These are phyloP conservation scores for Lacerta viridis DNA, from an alignment of 2,797 vertebrate genomes.

Conservation along the genomic window DNA sequence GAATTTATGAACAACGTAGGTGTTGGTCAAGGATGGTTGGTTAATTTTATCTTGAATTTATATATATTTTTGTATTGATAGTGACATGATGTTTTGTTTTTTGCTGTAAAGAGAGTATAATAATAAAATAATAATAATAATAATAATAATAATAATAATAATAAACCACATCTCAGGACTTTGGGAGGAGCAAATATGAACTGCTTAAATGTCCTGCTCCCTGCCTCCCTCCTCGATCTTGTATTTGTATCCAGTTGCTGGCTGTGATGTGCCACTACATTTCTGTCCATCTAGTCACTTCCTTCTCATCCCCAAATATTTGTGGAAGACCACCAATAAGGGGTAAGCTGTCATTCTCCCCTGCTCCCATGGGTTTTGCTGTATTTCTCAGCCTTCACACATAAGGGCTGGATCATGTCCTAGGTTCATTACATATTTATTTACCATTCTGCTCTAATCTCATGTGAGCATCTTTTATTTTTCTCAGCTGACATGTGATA, in stretches of 20 bases:
- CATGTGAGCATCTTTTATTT: slow-evolving; percentile 86
- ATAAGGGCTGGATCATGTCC: neutral
- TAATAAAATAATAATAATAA: too few relatives aligned
- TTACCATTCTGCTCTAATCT: slow-evolving; percentile 91
- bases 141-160: too few relatives aligned
- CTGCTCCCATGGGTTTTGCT: neutral
- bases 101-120: too few relatives aligned
- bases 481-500: slow-evolving; percentile 84
- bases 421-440: slow-evolving; percentile 75
- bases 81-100: too few relatives aligned
- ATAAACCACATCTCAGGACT: neutral
- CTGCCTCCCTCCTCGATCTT: neutral
- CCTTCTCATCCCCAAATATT: neutral
- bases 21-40: too few relatives aligned
- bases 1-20: too few relatives aligned
- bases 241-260: neutral
- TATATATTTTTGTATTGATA: too few relatives aligned
- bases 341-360: neutral
- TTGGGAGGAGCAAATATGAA: neutral
- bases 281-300: neutral
- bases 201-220: neutral
- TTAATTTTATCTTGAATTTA: too few relatives aligned
- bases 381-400: neutral
- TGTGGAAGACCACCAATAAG: neutral
- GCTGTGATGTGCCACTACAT: neutral